phyloP scores from a whole-genome alignment of 2,888 invertebrate genomes.

The Liopterus haemorrhoidalis region DNA sequence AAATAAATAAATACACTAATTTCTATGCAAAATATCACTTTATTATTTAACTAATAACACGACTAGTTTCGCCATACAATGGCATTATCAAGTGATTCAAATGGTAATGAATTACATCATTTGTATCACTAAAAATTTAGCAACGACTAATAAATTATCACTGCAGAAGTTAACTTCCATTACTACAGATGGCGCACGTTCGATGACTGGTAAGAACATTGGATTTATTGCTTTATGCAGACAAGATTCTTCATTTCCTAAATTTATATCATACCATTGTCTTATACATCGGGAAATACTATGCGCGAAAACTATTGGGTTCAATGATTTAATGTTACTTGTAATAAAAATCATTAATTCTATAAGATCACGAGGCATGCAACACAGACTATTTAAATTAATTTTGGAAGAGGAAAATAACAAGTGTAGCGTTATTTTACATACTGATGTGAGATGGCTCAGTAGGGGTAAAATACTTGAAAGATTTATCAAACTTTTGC shows the following conservation, averaged over 20 bases:
- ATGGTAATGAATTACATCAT: too few relatives aligned
- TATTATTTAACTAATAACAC: too few relatives aligned
- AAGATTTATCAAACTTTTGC: slow-evolving; percentile 25
- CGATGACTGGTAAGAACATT: slow-evolving; percentile 26
- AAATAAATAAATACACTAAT: too few relatives aligned
- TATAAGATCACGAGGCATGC: slow-evolving; percentile 25
- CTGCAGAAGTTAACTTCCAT: slow-evolving; percentile 29
- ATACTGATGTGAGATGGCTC: slow-evolving; percentile 27
- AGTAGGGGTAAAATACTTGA: slow-evolving; percentile 26
- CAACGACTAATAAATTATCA: too few relatives aligned
- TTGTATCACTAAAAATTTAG: too few relatives aligned
- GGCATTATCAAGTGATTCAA: too few relatives aligned
- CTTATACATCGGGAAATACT: slow-evolving; percentile 25
- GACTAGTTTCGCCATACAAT: too few relatives aligned
- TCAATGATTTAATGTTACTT: slow-evolving; percentile 17
- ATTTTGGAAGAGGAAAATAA: slow-evolving; percentile 28
- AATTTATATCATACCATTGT: slow-evolving; percentile 26
- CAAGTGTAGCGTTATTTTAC: slow-evolving; percentile 15
- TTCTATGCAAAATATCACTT: too few relatives aligned
- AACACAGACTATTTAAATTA: slow-evolving; percentile 22
- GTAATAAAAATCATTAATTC: slow-evolving; percentile 24
- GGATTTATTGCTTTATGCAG: too few relatives aligned
- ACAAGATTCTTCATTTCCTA: slow-evolving; percentile 23
- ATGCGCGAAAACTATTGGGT: slow-evolving; percentile 19
- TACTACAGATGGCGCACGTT: slow-evolving; percentile 29